These are phyloP conservation scores for Drosophila bocki DNA, from an alignment of 1,140 invertebrate species.

Conservation along the genomic window DNA sequence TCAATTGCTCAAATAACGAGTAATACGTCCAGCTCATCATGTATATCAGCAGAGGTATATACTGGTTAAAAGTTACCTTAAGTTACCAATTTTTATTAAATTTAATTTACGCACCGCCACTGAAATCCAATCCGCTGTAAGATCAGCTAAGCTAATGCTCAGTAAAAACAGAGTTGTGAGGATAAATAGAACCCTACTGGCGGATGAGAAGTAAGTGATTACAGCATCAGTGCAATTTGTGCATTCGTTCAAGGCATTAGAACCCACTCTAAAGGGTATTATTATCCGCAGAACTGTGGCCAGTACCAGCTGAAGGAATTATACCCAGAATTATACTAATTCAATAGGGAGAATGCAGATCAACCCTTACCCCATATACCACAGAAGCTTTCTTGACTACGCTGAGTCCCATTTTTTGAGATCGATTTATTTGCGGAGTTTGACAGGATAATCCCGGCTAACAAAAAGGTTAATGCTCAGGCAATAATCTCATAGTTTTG, in stretches of 20 bases:
- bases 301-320: constrained; percentile 18
- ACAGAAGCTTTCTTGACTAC: neutral
- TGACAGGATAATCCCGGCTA: constrained; percentile 16
- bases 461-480: neutral
- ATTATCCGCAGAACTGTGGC: constrained; percentile 35
- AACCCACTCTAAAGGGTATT: neutral
- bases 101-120: constrained; percentile 18
- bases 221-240: neutral
- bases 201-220: neutral
- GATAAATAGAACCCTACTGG: constrained; percentile 7
- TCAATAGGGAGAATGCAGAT: too few species aligned
- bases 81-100: neutral
- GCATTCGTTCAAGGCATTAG: neutral
- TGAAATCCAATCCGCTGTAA: constrained; percentile 37
- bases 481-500: neutral
- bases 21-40: neutral
- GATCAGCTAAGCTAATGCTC: constrained; percentile 13
- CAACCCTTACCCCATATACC: constrained; percentile 29
- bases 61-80: constrained; percentile 11
- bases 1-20: neutral
- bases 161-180: constrained; percentile 16
- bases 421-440: neutral
- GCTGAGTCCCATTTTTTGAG: neutral
- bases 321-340: too few species aligned
- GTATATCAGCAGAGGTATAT: constrained; percentile 27